A percentile compares a stretch with the other conserved stretches of the same genome.
These are phyloP conservation scores for Byasa hedistus DNA, from an alignment of 2,888 invertebrate species.

Conservation along the genomic window DNA sequence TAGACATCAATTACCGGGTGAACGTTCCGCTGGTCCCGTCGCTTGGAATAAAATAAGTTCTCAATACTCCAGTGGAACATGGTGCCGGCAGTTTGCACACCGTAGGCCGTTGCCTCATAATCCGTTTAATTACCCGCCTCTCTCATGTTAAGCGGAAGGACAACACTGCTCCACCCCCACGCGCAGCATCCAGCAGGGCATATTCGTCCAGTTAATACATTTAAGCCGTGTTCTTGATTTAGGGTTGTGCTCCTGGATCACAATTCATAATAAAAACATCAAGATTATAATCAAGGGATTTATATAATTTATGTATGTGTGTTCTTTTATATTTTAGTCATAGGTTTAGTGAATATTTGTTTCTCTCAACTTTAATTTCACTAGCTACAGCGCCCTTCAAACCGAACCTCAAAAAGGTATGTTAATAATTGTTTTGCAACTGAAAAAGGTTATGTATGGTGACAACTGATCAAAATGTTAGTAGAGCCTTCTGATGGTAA, in stretches of 20 bases:
- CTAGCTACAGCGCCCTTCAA: too few relatives aligned
- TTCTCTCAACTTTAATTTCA: too few relatives aligned
- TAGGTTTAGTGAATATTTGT: not conserved
- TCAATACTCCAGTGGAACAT: not conserved
- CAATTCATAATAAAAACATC: not conserved
- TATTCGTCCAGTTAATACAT: conserved; percentile 14
- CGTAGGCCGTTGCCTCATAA: conserved; percentile 23
- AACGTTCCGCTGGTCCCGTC: too few relatives aligned
- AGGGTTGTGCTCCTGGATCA: not conserved
- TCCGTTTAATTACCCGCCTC: conserved; percentile 30
- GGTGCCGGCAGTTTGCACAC: conserved; percentile 6
- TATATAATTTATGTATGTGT: not conserved
- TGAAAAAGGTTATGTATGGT: too few relatives aligned
- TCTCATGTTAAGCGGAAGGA: conserved; percentile 24
- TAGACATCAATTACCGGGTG: too few relatives aligned
- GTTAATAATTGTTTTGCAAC: too few relatives aligned
- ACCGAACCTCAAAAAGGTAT: too few relatives aligned
- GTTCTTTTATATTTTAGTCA: not conserved
- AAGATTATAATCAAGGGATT: not conserved
- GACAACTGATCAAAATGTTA: too few relatives aligned
- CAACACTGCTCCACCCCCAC: not conserved
- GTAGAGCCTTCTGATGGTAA: too few relatives aligned
- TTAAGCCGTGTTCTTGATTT: not conserved
- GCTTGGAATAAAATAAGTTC: not conserved
- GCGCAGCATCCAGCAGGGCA: conserved; percentile 7